Evolutionary conservation across 2,113 vertebrate species (phyloP).

Genomic region (Ornithorhynchus anatinus): DNA sequence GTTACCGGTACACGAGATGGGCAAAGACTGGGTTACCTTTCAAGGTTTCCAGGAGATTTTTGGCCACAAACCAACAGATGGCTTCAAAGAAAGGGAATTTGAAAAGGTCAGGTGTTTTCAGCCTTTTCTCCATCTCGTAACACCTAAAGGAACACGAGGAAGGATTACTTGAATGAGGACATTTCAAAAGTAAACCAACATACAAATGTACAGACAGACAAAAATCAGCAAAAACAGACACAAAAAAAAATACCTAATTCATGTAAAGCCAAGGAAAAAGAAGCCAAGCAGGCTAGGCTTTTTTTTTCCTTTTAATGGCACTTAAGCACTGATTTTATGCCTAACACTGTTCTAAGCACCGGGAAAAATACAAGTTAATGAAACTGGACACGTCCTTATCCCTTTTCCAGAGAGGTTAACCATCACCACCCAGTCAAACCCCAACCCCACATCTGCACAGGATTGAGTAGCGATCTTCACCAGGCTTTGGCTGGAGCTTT

Average conservation of each 20-base stretch:
- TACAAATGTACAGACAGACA: no score
- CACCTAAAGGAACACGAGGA: conserved; percentile 78
- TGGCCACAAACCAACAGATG: conserved; percentile 99
- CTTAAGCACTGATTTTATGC: no score
- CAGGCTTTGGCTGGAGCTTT: conserved; percentile 49
- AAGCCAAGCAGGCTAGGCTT: conserved; percentile 49
- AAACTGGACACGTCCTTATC: no score
- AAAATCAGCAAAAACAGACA: no score
- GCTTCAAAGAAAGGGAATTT: conserved; percentile 99
- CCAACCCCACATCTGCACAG: conserved; percentile 40
- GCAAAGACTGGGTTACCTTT: conserved; percentile 80
- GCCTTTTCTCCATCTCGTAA: conserved; percentile 97
- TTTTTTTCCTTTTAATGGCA: no score
- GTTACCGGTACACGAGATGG: no score
- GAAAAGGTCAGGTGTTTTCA: conserved; percentile 98
- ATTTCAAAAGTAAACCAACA: conserved; percentile 20
- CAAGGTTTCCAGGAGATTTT: conserved; percentile 93
- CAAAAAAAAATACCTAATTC: conserved; percentile 36
- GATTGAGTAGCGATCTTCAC: conserved; percentile 42
- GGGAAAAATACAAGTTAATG: no score
- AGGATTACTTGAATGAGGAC: conserved; percentile 37
- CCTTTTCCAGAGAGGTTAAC: no score
- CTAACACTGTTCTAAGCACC: no score
- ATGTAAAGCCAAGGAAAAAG: conserved; percentile 55
- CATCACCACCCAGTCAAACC: conserved; percentile 46